Base-by-base conservation (phyloP, 2,113 vertebrate genomes). In the Catagonus wagneri region DNA sequence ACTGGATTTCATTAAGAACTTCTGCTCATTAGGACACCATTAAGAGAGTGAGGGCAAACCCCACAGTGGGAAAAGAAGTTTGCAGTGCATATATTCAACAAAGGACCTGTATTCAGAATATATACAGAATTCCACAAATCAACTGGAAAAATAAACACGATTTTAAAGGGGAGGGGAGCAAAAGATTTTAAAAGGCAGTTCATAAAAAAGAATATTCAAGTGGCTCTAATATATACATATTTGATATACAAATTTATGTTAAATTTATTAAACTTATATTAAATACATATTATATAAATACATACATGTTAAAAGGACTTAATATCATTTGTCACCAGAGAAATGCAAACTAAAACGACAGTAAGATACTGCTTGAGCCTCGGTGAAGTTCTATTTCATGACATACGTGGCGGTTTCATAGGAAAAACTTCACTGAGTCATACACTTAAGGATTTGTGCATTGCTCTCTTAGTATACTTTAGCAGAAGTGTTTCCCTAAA, bases 401-500 rank as follows among this genome's bases (percentile, higher is more conserved):
- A 58, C 17, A 61, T 15, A 20, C 71, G 65, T 72, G 39, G 63
- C 6, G 12, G 68, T n/a, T 94, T 79, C 63, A 32, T 36, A 52
- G 54, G 34, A 60, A 81, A 95, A 74, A 66, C 61, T 58, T 56
- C 65, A 84, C 15, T 72, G 60, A 60, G 34, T 56, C 92, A 22
- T 84, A 80, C 44, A 60, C 19, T n/a, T 81, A 81, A 29, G 65
- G 29, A 94, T 89, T 44, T 89, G n/a, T 84, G 23, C 10, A 20
- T 17, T 36, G 65, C 19, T 90, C 52, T 80, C 54, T 54, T 63
- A 88, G 14, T 66, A 75, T 1, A 65, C 11, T 63, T 96, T 32
- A 88, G 68, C 90, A 56, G 89, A 90, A 93, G 68, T 71, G 27
- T 69, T 88, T 93, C 72, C 79, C 89, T 36, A 93, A 95, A 94